Base-by-base conservation (phyloP, 2,797 vertebrate species). In the Petrocephalus schoutedeni region DNA sequence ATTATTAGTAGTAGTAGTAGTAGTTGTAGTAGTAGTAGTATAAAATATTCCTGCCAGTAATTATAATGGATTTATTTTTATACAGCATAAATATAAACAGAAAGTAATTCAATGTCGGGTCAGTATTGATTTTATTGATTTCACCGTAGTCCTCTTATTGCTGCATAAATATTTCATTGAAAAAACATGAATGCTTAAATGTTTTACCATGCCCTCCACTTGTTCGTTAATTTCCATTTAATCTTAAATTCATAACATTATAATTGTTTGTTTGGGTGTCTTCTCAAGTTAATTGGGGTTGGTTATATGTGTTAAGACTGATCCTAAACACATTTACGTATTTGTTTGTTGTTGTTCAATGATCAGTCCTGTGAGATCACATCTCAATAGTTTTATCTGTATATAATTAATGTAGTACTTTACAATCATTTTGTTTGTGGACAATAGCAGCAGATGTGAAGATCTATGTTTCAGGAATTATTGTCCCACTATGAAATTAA, bases 231-330 rank as follows among this genome's bases (percentile, higher is more conserved):
- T 94, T 95, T 91, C 92, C 89, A 90, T 92, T 71, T 93, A 89
- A 89, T 92, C 93, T 93, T 89, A 91, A 93, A 93, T 93, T 89
- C 91, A 94, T 94, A 90, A 90, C 59, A 91, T 92, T 91, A 90
- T 92, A 93, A 93, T 93, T 91, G 93, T 86, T 89, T 54, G 67
- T 85, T 80, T 64, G 59, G 87, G 86, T 85, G 90, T 91, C 89
- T 86, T 92, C 88, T 87, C 89, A 92, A 59, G 87, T 89, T 91
- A 88, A n/a, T 82, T 3, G 45, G 49, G 77, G 0, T 74, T 74
- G 36, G 32, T 41, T 74, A 74, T 74, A 41, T 16, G 32, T 74
- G 67, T 74, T 74, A 9, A n/a, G 16, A 21, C 19, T 82, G 19
- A 41, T 83, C 49, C 9, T 82, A 82, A n/a, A 51, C 41, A 49